phyloP scores from a whole-genome alignment of 1,140 invertebrate species.

The Apis florea region DNA sequence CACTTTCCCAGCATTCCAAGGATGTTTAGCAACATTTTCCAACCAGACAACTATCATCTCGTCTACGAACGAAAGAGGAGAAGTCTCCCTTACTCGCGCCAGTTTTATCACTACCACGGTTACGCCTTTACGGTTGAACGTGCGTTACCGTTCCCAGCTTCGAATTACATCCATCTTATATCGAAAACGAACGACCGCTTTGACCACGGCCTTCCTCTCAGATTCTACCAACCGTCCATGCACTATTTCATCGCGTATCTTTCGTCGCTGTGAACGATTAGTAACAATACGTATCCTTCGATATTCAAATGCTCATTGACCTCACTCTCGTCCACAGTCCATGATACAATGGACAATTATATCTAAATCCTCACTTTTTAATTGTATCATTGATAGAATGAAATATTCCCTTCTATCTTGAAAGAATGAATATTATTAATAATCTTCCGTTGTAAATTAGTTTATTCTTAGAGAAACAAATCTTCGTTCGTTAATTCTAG shows the following conservation, averaged over 20 bases:
- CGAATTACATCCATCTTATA: conserved; percentile 22
- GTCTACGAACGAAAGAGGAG: conserved; percentile 4
- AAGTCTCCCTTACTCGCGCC: conserved; percentile 27
- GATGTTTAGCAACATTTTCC: conserved; percentile 51
- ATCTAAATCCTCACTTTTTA: too few relatives aligned
- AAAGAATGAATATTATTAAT: too few relatives aligned
- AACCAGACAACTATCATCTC: background rate
- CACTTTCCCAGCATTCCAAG: conserved; percentile 63
- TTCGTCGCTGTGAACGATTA: background rate
- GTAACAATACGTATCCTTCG: background rate
- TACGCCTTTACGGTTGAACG: conserved; percentile 32
- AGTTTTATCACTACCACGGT: conserved; percentile 39
- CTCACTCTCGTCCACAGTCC: too few relatives aligned
- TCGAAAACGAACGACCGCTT: conserved; percentile 4
- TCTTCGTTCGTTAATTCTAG: too few relatives aligned
- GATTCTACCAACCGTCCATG: background rate
- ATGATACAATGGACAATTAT: too few relatives aligned
- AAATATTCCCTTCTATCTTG: too few relatives aligned
- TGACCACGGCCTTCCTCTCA: background rate
- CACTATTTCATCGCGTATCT: background rate
- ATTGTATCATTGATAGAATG: too few relatives aligned
- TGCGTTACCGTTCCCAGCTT: conserved; percentile 10
- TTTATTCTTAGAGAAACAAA: too few relatives aligned
- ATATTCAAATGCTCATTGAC: too few relatives aligned
- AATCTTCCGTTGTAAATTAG: too few relatives aligned